Percentiles rank a stretch among this genome's conserved stretches.
Evolutionary conservation across 2,888 invertebrate genomes (phyloP).

Genomic region (Xanthia togata): DNA sequence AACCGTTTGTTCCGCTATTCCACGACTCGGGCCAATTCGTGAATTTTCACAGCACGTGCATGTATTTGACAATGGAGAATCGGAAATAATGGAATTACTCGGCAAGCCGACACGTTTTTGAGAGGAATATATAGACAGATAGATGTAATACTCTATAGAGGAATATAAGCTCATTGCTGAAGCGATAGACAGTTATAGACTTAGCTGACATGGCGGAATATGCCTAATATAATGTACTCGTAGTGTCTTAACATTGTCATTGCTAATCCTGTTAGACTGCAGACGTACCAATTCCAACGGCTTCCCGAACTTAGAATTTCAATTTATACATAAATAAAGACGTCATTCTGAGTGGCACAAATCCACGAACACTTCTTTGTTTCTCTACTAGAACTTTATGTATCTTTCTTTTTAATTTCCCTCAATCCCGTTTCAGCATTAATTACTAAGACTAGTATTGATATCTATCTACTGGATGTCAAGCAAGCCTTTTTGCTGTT

Average conservation of each 20-base stretch:
- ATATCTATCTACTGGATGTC: slow-evolving; percentile 50
- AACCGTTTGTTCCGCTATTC: slow-evolving; percentile 70
- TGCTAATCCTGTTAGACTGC: slow-evolving; percentile 17
- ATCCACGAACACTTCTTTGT: not conserved
- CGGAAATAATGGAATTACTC: slow-evolving; percentile 31
- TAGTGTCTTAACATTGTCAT: slow-evolving; percentile 9
- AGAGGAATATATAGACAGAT: not conserved
- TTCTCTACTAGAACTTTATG: not conserved
- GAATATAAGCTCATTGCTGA: not conserved
- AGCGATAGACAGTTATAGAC: not conserved
- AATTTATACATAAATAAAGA: slow-evolving; percentile 18
- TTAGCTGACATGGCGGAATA: not conserved
- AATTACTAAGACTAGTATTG: slow-evolving; percentile 38
- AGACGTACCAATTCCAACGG: slow-evolving; percentile 13
- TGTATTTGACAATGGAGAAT: slow-evolving; percentile 63
- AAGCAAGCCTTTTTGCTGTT: slow-evolving; percentile 49
- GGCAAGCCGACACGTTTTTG: slow-evolving; percentile 1
- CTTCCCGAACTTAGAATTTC: slow-evolving; percentile 32
- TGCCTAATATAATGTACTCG: slow-evolving; percentile 11
- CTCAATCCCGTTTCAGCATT: slow-evolving; percentile 45
- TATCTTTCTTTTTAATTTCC: slow-evolving; percentile 22
- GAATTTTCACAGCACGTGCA: slow-evolving; percentile 69
- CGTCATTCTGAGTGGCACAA: not conserved
- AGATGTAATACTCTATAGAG: too few species aligned
- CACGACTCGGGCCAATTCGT: slow-evolving; percentile 73